Evolutionary conservation across 2,113 vertebrate species (phyloP).

Genomic region (Rhadina sibilatrix): DNA sequence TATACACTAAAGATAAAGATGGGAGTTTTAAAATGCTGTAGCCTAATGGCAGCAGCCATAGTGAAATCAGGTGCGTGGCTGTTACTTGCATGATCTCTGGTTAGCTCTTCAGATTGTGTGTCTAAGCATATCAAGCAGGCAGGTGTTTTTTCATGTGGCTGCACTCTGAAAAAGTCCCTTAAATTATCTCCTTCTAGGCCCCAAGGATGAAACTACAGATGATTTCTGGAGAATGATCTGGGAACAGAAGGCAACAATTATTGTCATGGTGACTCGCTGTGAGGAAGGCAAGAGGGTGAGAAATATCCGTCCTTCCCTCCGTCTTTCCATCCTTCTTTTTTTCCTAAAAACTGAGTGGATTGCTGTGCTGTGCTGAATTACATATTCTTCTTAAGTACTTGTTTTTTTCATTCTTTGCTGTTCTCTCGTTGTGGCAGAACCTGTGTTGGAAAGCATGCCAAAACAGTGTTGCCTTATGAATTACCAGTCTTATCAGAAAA

Average conservation of each 20-base stretch:
- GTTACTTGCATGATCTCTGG: background rate
- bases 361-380: background rate
- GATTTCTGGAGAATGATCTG: constrained; percentile 99
- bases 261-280: constrained; percentile 97
- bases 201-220: constrained; percentile 89
- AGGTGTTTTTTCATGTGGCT: background rate
- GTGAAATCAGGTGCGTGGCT: background rate
- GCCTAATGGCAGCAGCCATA: background rate
- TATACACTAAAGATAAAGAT: background rate
- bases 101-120: background rate
- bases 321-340: background rate
- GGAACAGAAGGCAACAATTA: constrained; percentile 94
- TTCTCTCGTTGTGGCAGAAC: background rate
- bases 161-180: background rate
- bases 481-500: background rate
- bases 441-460: background rate
- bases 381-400: background rate
- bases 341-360: background rate
- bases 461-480: background rate
- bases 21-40: background rate
- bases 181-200: constrained; percentile 74
- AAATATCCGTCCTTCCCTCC: background rate
- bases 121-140: background rate
- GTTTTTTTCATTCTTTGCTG: background rate
- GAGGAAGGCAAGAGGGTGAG: constrained; percentile 93